Base-by-base conservation (phyloP, 2,113 vertebrate genomes). In the Gracilinanus agilis region DNA sequence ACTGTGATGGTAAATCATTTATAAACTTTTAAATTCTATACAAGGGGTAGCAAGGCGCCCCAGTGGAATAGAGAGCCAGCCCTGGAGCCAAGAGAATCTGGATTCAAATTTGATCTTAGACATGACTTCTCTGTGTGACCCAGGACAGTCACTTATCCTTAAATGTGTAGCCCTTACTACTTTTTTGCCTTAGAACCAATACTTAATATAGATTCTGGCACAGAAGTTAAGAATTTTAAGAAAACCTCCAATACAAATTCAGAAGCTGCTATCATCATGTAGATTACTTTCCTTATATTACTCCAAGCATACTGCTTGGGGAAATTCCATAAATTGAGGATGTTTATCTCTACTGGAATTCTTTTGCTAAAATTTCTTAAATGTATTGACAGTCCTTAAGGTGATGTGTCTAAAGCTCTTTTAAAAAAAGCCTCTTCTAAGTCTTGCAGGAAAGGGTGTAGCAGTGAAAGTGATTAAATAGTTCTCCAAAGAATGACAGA, bases 241-340 rank as follows among this genome's bases (percentile, higher is more conserved):
- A n/a, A n/a, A n/a, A n/a, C n/a, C n/a, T n/a, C n/a, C n/a, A n/a
- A n/a, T n/a, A n/a, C n/a, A n/a, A n/a, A n/a, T n/a, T n/a, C n/a
- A n/a, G n/a, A n/a, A n/a, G n/a, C n/a, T 27, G 25, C 9, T 34
- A 55, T 34, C 29, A 16, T 34, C 29, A 16, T 9, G 21, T 44
- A 53, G 90, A n/a, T n/a, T 9, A 12, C 7, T 24, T 11, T 29
- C 5, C 21, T 1, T 24, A 2, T 1, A 9, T 19, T 9, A 9
- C 53, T 49, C 0, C 0, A 1, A 0, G 0, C 10, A 7, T 0
- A 0, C 0, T 3, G 34, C 24, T 75, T n/a, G 55, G 25, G 25
- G 34, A n/a, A n/a, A n/a, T 44, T 29, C 7, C 24, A 55, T 25
- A 75, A 49, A 0, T 75, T 0, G 40, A 40, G 5, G 27, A 83